Base-by-base conservation (phyloP, 2,113 vertebrate species). In the Arenaria interpres region DNA sequence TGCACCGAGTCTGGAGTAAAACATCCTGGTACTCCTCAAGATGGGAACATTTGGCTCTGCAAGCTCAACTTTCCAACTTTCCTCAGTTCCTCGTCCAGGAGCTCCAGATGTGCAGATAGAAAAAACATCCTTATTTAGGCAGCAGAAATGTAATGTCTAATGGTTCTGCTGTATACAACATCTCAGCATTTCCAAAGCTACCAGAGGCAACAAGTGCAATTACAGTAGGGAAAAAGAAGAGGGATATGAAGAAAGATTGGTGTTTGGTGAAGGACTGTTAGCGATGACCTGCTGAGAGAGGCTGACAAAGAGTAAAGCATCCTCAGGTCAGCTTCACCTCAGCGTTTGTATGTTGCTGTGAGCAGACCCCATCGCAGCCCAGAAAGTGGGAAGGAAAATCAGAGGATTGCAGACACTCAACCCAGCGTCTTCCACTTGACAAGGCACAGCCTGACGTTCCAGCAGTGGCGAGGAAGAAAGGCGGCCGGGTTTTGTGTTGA, bases 401-500 rank as follows among this genome's bases (percentile, higher is more conserved):
- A 73, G 62, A 51, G 51, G 37, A 18, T 2, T 75, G 53, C 4
- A 28, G 25, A 76, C 81, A 78, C 24, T 24, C 25, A 30, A 25
- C 37, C 62, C 48, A 63, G 72, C 84, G 51, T 33, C 73, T 93
- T 45, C 23, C 24, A 57, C 59, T 56, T 22, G 39, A 41, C 41
- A 69, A 53, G 30, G 73, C 77, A 60, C 27, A 41, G 86, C 39
- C 66, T 66, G 51, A 30, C 72, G 24, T 41, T 69, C 76, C 54
- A 69, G 62, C 74, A 88, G 57, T 24, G 53, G 37, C 2, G 0
- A 86, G 74, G 82, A 96, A 93, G 67, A 95, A 79, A 68, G 66
- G 59, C 59, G 85, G 62, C 60, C 20, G 66, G 43, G 22, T 5
- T 85, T 94, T 53, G 73, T 89, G 77, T 85, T 14, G 84, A 93